These are phyloP conservation scores for Dicyrtoma fusca DNA, from an alignment of 2,888 invertebrate genomes.

Conservation along the genomic window DNA sequence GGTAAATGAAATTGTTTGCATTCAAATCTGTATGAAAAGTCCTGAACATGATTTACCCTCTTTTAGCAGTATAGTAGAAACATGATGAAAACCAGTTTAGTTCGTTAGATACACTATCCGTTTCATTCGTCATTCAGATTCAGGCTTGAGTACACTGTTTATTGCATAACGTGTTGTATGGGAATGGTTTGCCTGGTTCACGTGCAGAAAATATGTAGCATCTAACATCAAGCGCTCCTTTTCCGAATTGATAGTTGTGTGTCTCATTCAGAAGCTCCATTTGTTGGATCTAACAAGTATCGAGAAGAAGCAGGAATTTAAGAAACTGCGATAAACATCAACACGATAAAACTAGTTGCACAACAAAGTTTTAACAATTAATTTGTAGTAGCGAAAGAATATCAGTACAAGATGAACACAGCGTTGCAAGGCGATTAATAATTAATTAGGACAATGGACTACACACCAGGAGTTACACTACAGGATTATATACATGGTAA, in stretches of 20 bases:
- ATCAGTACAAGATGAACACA: not conserved
- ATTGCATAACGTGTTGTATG: too few species aligned
- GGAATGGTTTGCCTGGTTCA: not conserved
- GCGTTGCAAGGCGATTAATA: not conserved
- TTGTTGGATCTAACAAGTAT: conserved; percentile 25
- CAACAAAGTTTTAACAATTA: not conserved
- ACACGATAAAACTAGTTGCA: not conserved
- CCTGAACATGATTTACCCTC: too few species aligned
- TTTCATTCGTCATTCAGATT: too few species aligned
- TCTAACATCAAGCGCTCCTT: not conserved
- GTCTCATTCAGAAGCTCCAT: conserved; percentile 32
- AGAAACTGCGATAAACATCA: not conserved
- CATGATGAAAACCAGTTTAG: too few species aligned
- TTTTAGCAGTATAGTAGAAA: too few species aligned
- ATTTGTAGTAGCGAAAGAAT: conserved; percentile 1
- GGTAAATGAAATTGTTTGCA: too few species aligned
- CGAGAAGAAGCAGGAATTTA: not conserved
- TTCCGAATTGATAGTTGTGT: not conserved
- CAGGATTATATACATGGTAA: too few species aligned
- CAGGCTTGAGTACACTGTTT: too few species aligned
- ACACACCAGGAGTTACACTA: not conserved
- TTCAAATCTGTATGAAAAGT: too few species aligned
- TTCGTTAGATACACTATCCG: too few species aligned
- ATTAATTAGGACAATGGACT: not conserved
- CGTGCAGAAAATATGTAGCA: not conserved